Percentiles rank a stretch among this genome's conserved stretches.
Evolutionary conservation across 2,888 invertebrate species (phyloP).

Genomic region (Andrena bicolor): DNA sequence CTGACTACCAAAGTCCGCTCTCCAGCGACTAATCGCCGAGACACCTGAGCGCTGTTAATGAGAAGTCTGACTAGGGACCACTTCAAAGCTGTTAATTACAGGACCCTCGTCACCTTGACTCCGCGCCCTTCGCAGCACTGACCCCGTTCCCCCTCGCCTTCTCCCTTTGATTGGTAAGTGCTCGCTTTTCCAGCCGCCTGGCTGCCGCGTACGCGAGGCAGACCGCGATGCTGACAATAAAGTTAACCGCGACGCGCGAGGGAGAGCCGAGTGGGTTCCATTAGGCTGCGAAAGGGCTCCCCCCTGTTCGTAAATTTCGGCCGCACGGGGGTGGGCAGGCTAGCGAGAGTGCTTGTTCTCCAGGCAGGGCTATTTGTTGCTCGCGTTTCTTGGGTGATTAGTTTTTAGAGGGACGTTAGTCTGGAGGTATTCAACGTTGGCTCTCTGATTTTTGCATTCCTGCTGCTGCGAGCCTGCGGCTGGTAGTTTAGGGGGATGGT

Average conservation of each 20-base stretch:
- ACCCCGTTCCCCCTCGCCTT: conserved; percentile 48
- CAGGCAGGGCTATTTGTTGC: neutral
- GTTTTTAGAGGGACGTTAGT: conserved; percentile 9
- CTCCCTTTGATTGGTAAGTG: conserved; percentile 69
- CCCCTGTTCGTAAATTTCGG: conserved; percentile 35
- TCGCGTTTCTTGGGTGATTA: neutral
- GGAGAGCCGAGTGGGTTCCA: conserved; percentile 48
- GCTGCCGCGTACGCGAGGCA: conserved; percentile 15
- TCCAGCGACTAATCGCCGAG: conserved; percentile 47
- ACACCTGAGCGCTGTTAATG: conserved; percentile 69
- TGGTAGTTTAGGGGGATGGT: neutral
- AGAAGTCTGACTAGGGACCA: conserved; percentile 66
- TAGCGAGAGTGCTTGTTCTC: neutral
- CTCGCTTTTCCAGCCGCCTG: conserved; percentile 63
- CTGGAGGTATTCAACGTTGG: neutral
- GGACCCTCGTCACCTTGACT: conserved; percentile 73
- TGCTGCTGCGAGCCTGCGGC: neutral
- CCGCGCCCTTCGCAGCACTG: conserved; percentile 39
- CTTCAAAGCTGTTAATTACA: conserved; percentile 76
- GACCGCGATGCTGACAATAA: conserved; percentile 60
- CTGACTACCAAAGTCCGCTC: conserved; percentile 34
- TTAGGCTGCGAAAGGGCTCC: conserved; percentile 52
- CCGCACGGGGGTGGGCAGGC: neutral
- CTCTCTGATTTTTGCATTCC: conserved; percentile 3
- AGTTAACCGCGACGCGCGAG: conserved; percentile 52